Evolutionary conservation across 2,113 vertebrate genomes (phyloP).

Genomic region (Hystrix brachyura): DNA sequence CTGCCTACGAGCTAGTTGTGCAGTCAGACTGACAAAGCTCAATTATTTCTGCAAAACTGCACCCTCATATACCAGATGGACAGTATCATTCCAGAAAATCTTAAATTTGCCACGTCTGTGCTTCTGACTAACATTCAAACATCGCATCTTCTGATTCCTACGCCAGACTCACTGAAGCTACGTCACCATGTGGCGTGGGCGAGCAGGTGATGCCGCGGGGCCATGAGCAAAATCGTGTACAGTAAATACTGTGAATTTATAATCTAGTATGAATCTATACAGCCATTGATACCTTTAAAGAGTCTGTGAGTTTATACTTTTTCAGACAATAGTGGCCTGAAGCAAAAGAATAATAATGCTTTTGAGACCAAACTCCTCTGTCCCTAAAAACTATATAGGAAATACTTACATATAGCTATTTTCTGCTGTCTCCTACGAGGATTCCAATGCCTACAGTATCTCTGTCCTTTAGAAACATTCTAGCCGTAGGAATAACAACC

Average conservation of each 20-base stretch:
- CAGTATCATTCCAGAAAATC: not conserved
- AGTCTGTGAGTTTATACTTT: not conserved
- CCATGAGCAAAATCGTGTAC: not conserved
- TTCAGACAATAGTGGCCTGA: not conserved
- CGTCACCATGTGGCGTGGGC: not conserved
- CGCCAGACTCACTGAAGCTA: not conserved
- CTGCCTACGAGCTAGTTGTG: not conserved
- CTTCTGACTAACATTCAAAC: not conserved
- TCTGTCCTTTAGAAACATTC: not conserved
- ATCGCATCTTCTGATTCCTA: not conserved
- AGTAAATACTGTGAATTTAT: not conserved
- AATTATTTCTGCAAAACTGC: not conserved
- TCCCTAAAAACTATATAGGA: not conserved
- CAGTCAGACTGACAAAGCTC: not conserved
- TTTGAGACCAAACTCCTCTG: not conserved
- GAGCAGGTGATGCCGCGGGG: not conserved
- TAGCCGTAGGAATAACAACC: not conserved
- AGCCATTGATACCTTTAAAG: not conserved
- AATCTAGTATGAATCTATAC: not conserved
- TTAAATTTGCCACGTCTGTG: not conserved
- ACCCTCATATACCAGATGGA: not conserved
- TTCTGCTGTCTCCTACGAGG: not conserved
- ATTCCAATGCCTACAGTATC: not conserved
- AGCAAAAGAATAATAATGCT: conserved; percentile 35
- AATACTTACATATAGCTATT: not conserved